A percentile compares a stretch with the other conserved stretches of the same genome.
Evolutionary conservation across 1,140 invertebrate genomes (phyloP).

Genomic region (Aphidius ervi): DNA sequence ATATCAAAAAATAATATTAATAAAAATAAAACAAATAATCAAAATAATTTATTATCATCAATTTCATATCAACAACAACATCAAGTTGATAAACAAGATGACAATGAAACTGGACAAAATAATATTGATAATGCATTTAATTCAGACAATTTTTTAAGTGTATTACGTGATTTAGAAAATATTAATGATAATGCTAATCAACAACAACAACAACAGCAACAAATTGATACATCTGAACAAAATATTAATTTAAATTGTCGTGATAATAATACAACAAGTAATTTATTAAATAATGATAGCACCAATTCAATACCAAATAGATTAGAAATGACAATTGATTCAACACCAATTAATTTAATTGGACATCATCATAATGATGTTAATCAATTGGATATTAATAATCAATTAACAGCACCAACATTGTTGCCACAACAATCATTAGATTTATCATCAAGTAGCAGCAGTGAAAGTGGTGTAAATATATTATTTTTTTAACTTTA

Average conservation of each 20-base stretch:
- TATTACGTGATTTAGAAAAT: no score
- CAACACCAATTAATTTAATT: no score
- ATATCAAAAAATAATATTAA: constrained; percentile 61
- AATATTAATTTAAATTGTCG: no score
- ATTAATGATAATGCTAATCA: no score
- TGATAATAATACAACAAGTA: no score
- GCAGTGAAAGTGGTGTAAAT: constrained; percentile 48
- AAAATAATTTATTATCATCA: constrained; percentile 34
- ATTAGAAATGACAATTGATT: no score
- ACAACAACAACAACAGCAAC: no score
- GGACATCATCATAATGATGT: no score
- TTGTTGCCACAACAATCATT: constrained; percentile 37
- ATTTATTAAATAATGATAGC: no score
- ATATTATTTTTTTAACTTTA: constrained; percentile 6
- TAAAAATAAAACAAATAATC: constrained; percentile 46
- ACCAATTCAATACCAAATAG: no score
- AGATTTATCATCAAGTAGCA: constrained; percentile 50
- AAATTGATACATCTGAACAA: no score
- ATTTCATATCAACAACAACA: constrained; percentile 26
- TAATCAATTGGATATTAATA: constrained; percentile 13
- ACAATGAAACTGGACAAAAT: not conserved
- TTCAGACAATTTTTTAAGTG: not conserved
- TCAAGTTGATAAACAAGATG: constrained; percentile 25
- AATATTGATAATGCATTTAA: not conserved
- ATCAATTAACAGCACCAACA: constrained; percentile 37